Conservation (phyloP, 2,113 vertebrate species). For the Aspiorhynchus laticeps region DNA sequence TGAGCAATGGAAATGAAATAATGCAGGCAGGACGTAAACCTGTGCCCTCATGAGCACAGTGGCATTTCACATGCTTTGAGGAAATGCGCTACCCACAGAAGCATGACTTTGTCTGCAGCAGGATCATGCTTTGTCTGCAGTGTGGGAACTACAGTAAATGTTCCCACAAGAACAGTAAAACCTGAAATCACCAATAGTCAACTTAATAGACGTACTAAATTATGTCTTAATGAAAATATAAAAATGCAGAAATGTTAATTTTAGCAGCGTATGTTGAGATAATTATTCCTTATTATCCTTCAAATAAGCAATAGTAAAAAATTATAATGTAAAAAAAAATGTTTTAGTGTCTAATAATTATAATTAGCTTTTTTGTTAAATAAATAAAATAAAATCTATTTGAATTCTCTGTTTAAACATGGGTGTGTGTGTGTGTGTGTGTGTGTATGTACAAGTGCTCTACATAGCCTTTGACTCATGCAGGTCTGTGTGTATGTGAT, state of each 20-base stretch:
- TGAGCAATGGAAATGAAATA: neutral
- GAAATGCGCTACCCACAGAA: slow-evolving; percentile 2
- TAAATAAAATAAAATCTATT: neutral
- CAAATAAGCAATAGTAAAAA: neutral
- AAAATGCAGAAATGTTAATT: neutral
- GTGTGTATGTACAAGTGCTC: neutral
- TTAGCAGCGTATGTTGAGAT: neutral
- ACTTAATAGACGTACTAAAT: neutral
- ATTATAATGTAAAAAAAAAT: neutral
- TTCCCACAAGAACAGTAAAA: neutral
- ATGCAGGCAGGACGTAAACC: neutral
- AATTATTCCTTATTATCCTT: neutral
- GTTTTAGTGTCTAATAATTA: neutral
- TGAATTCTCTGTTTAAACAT: neutral
- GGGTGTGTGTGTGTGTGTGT: neutral
- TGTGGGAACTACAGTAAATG: neutral
- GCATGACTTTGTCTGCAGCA: neutral
- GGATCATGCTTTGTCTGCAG: neutral
- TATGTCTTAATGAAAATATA: neutral
- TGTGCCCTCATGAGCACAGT: neutral
- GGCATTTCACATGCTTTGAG: neutral
- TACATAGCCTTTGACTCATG: slow-evolving; percentile 19
- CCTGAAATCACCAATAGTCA: neutral
- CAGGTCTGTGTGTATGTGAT: slow-evolving; percentile 50
- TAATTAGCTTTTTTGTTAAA: neutral